Evolutionary conservation across 2,797 vertebrate species (phyloP), one percentile per base, ranked within the genome.

Genomic region (Myoxocephalus aenaeus): DNA sequence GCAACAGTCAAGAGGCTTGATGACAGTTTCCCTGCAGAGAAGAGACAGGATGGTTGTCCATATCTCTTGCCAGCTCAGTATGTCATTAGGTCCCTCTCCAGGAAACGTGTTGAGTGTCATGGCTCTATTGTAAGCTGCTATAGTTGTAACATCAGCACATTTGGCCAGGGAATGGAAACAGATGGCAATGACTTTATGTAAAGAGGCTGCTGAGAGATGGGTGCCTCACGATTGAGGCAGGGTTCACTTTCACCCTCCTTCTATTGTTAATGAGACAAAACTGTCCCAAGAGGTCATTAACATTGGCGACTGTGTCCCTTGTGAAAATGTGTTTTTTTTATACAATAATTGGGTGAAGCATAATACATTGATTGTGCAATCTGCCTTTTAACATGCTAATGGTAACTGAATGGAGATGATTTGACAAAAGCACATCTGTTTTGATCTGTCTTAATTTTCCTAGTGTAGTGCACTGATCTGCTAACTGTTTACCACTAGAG

Each of bases 71-170:
- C 69, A 71, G 78, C 82, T 58, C 75, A 65, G 85, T 65, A 46
- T 84, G 77, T 74, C 69, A 85, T 81, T 67, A 81, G 8, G 74
- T 83, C 75, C 73, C 68, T 87, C 72, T 88, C 75, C 81, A 80
- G 77, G 77, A 85, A 82, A 78, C 74, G 75, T 80, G 87, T 88
- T 75, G 82, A 89, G 67, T 77, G 70, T 79, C 73, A 70, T 40
- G 29, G 59, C 69, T 85, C 79, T 57, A 75, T 90, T 87, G 80
- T 89, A 79, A 85, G 80, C 72, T 48, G 50, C 77, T 75, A 73
- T 79, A 87, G 88, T 82, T 87, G 77, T 90, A 89, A 89, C 88
- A 90, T 92, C 84, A 87, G 90, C 76, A 69, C 82, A 82, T 87
- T 89, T 85, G 69, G 83, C 82, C 48, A 70, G 72, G 73, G 84